Percentiles rank a stretch among this genome's conserved stretches.
Evolutionary conservation across 2,888 invertebrate species (phyloP).

Genomic region (Lepidonotus clava): DNA sequence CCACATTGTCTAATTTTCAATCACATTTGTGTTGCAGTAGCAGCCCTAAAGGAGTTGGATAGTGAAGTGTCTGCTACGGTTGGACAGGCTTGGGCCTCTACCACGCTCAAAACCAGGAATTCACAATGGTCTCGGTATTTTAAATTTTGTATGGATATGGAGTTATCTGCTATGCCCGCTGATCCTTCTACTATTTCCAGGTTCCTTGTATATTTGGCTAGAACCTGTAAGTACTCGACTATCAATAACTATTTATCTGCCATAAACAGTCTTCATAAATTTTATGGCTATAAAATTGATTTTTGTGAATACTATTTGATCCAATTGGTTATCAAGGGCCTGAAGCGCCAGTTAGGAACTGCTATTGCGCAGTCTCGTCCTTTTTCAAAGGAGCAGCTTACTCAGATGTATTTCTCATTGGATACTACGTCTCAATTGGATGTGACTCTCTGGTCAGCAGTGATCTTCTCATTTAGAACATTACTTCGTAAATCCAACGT

Average conservation of each 20-base stretch:
- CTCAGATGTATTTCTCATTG: too few species aligned
- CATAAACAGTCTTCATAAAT: background rate
- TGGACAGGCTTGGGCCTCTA: background rate
- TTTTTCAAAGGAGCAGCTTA: too few species aligned
- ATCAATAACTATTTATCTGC: background rate
- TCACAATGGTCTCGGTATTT: background rate
- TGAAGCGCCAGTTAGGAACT: background rate
- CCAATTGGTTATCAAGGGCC: background rate
- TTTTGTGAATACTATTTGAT: background rate
- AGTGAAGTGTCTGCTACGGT: background rate
- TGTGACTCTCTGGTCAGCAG: background rate
- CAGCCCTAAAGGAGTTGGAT: background rate
- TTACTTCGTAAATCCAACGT: background rate
- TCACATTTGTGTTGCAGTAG: background rate
- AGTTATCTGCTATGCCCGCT: background rate
- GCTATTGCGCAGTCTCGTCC: background rate
- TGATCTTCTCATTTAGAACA: background rate
- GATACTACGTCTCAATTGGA: too few species aligned
- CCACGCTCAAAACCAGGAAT: background rate
- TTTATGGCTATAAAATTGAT: background rate
- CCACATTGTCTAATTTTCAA: background rate
- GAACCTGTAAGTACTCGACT: background rate
- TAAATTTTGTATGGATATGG: background rate
- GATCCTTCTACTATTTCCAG: background rate
- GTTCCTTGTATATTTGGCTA: background rate